These are phyloP conservation scores for Calycopis cecrops DNA, from an alignment of 1,140 invertebrate genomes.

Conservation along the genomic window DNA sequence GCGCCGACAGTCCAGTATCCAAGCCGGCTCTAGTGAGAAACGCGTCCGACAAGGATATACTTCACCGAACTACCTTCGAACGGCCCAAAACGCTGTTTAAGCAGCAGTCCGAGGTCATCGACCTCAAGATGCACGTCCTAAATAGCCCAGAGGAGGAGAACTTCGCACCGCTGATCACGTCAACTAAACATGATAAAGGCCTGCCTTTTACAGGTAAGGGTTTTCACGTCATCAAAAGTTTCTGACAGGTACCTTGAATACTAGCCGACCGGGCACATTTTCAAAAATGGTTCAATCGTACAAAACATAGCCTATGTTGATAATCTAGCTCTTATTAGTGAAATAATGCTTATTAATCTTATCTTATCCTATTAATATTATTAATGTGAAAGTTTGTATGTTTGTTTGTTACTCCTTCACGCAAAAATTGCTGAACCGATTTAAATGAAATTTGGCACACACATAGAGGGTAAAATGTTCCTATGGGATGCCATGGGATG, in stretches of 20 bases:
- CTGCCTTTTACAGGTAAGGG: conserved; percentile 52
- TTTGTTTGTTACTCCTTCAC: no score
- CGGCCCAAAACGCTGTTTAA: conserved; percentile 56
- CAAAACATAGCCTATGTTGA: no score
- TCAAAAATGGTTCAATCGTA: no score
- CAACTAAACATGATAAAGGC: conserved; percentile 52
- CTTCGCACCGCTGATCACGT: conserved; percentile 45
- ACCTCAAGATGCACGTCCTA: conserved; percentile 69
- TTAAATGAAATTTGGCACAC: no score
- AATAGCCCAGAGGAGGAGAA: conserved; percentile 58
- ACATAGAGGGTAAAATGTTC: no score
- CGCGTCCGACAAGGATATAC: conserved; percentile 47
- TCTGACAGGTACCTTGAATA: neutral
- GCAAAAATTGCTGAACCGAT: no score
- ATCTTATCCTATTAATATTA: no score
- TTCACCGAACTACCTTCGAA: conserved; percentile 41
- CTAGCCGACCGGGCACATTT: no score
- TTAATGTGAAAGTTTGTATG: no score
- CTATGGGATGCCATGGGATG: no score
- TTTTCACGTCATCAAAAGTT: neutral
- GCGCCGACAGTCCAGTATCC: conserved; percentile 40
- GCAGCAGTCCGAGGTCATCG: conserved; percentile 75
- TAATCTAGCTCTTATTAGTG: no score
- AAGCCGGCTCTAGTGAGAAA: conserved; percentile 46
- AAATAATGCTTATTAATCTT: no score